Percentiles rank a stretch among this genome's conserved stretches.
Evolutionary conservation across 1,140 invertebrate genomes (phyloP).

Genomic region (Drosophila setifemur): DNA sequence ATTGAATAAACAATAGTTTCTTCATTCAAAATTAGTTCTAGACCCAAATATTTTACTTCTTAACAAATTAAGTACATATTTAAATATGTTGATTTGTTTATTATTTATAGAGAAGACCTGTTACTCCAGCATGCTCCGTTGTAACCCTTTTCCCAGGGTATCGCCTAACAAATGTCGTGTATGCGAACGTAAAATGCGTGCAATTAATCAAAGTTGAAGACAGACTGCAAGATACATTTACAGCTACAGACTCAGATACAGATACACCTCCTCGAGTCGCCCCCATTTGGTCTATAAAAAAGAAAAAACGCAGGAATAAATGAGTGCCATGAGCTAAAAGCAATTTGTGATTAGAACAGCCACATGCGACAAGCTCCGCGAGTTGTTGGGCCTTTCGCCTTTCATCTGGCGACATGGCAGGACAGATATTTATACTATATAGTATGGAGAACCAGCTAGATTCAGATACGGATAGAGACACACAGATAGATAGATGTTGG

Average conservation of each 20-base stretch:
- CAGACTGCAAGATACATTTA: slow-evolving; percentile 18
- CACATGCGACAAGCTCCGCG: slow-evolving; percentile 45
- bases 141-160: slow-evolving; percentile 6
- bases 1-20: too few species aligned
- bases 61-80: too few species aligned
- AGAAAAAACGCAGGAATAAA: too few species aligned
- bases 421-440: slow-evolving; percentile 8
- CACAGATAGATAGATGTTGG: slow-evolving; percentile 12
- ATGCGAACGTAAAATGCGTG: slow-evolving; percentile 37
- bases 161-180: slow-evolving; percentile 26
- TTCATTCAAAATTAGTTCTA: too few species aligned
- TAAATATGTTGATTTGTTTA: neutral
- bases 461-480: slow-evolving; percentile 16
- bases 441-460: slow-evolving; percentile 6
- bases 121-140: neutral
- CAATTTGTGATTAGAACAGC: slow-evolving; percentile 51
- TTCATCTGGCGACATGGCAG: slow-evolving; percentile 35
- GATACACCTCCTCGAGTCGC: neutral
- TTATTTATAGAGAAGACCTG: neutral
- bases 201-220: slow-evolving; percentile 43
- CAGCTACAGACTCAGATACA: too few species aligned
- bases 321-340: slow-evolving; percentile 31
- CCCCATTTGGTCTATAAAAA: neutral
- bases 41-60: too few species aligned
- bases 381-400: slow-evolving; percentile 21